These are phyloP conservation scores for Drosophila rhopaloa DNA, from an alignment of 1,140 invertebrate species.

Conservation along the genomic window DNA sequence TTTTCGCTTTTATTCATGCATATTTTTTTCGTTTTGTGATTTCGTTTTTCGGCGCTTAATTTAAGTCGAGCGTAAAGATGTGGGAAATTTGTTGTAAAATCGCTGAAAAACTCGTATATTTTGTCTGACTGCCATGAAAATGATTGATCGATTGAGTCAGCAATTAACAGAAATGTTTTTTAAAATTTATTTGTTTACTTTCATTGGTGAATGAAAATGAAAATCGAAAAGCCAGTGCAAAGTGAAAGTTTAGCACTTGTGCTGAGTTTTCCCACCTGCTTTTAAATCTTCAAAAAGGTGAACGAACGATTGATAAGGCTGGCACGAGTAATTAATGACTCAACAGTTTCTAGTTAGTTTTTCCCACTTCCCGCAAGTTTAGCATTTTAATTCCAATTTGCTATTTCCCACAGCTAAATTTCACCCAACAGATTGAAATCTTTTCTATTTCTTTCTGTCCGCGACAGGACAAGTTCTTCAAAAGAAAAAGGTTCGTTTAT, in stretches of 20 bases:
- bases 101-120: slow-evolving; percentile 22
- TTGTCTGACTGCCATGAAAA: slow-evolving; percentile 15
- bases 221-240: slow-evolving; percentile 19
- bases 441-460: not conserved
- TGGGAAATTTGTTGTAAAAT: slow-evolving; percentile 40
- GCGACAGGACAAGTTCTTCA: slow-evolving; percentile 28
- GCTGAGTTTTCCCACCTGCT: slow-evolving; percentile 35
- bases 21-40: slow-evolving; percentile 21
- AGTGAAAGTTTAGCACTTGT: slow-evolving; percentile 57
- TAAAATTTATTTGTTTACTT: slow-evolving; percentile 51
- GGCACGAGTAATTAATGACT: slow-evolving; percentile 21
- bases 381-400: slow-evolving; percentile 25
- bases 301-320: slow-evolving; percentile 39
- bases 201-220: slow-evolving; percentile 27
- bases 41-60: slow-evolving; percentile 28
- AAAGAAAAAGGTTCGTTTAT: slow-evolving; percentile 45
- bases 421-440: slow-evolving; percentile 20
- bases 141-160: slow-evolving; percentile 47
- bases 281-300: slow-evolving; percentile 16
- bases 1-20: slow-evolving; percentile 24
- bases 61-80: slow-evolving; percentile 46
- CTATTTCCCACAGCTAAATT: slow-evolving; percentile 33
- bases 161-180: slow-evolving; percentile 41
- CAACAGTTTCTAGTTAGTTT: slow-evolving; percentile 11
- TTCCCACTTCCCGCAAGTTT: slow-evolving; percentile 7